Evolutionary conservation across 2,797 vertebrate species (phyloP), one percentile per base, ranked within the genome.

Genomic region (Onychomys arenicola): DNA sequence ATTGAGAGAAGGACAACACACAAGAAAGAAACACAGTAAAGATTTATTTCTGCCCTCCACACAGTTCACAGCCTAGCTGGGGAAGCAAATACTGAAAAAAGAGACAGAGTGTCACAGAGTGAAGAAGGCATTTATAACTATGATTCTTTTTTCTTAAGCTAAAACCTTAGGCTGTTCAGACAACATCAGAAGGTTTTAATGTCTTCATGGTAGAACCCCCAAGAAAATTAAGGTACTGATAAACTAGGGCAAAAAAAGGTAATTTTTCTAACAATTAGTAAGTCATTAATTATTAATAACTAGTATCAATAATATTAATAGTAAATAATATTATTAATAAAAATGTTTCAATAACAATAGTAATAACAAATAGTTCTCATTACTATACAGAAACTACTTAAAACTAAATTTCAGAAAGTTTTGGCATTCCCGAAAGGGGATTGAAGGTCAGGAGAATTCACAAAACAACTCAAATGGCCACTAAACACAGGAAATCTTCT

Each of bases 321-420:
- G 21, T 8, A 61, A 61, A 61, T 27, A 25, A 61, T 61, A 61
- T 25, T 61, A 23, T 25, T 61, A 27, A 61, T 61, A 61, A 61
- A 59, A 61, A 61, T 59, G 21, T 21, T 23, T 25, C 27, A 61
- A 25, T 61, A 61, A 61, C 21, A 61, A 61, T 43, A 59, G n/a
- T 40, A 32, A 80, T 71, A 63, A 29, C 34, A 59, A 69, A 37
- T 86, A 82, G 40, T 69, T 76, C 27, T 92, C 29, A 25, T 92
- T 89, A 90, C n/a, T 34, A 32, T 40, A 52, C 25, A 89, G n/a
- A 82, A 94, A 89, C 16, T 61, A 85, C 55, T 94, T 89, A 46
- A 89, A 78, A 82, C 57, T 43, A 86, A 94, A 63, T 89, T 19
- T 81, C 27, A 75, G 67, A 93, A 91, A 89, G 19, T 17, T 89